A percentile compares a stretch with the other conserved stretches of the same genome.
Evolutionary conservation across 2,113 vertebrate genomes (phyloP).

Genomic region (Cichladusa arquata): DNA sequence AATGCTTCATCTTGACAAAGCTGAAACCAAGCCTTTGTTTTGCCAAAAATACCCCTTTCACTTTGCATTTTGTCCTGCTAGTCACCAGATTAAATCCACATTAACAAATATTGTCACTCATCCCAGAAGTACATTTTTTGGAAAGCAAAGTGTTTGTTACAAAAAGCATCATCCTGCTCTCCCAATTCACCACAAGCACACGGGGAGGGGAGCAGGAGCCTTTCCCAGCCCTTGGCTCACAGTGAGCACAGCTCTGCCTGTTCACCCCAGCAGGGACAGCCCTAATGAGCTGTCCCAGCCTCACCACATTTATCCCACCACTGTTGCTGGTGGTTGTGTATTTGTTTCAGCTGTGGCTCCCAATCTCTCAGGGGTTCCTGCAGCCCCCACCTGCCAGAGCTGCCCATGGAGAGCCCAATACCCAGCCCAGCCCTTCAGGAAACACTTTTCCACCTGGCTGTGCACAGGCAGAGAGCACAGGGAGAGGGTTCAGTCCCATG

Average conservation of each 20-base stretch:
- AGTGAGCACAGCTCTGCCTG: neutral
- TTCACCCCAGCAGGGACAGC: neutral
- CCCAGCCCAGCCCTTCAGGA: neutral
- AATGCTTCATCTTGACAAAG: neutral
- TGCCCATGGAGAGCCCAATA: rapidly evolving
- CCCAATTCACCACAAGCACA: neutral
- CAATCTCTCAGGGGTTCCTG: neutral
- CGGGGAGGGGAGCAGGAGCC: neutral
- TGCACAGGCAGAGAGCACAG: neutral
- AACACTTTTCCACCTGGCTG: neutral
- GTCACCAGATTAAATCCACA: conserved; percentile 37
- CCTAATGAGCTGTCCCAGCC: neutral
- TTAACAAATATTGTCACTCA: conserved; percentile 41
- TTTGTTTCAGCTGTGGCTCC: neutral
- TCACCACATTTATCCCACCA: rapidly evolving
- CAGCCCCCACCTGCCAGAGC: neutral
- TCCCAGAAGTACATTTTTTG: neutral
- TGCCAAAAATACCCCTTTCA: conserved; percentile 43
- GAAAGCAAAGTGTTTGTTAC: neutral
- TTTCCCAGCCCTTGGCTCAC: neutral
- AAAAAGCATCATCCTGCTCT: neutral
- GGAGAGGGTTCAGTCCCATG: neutral
- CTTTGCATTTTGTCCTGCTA: neutral
- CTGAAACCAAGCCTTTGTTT: conserved; percentile 25
- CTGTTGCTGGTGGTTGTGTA: rapidly evolving